Evolutionary conservation across 2,888 invertebrate species (phyloP), one percentile per base, ranked within the genome.

Genomic region (Shargacucullia verbasci): DNA sequence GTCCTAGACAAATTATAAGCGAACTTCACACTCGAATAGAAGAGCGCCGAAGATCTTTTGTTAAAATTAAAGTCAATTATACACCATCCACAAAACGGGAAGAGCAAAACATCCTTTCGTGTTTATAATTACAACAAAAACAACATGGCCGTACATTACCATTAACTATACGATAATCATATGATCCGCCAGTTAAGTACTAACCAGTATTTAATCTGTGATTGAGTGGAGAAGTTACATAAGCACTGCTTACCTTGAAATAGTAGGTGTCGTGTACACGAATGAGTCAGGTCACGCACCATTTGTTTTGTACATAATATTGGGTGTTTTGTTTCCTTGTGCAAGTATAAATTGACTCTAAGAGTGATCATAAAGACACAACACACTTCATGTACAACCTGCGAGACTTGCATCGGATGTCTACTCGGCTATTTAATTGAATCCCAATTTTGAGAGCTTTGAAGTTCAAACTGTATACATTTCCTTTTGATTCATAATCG

Each of bases 241-340:
- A 65, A 60, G 27, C 3, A 46, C 46, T 41, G 33, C 58, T 53
- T 57, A 43, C 69, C 66, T 67, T 67, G 68, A 40, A 3, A 15
- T 37, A 14, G 35, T 45, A 34, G 40, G 10, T 27, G 44, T 34
- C 48, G 45, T n/a, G 55, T 45, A 45, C 54, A 20, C 37, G 13
- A 50, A 52, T 47, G 59, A 63, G 31, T 12, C 15, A 44, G 52
- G 45, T 46, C 69, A 63, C 35, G 69, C 66, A 57, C 45, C 48
- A 67, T 41, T 69, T 53, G 52, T 48, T 49, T 35, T 9, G 20
- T 20, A 4, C n/a, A 49, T 45, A 50, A 52, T 20, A 2, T 46
- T 37, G 37, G 14, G 31, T 31, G 43, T 12, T n/a, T 20, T 48
- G 13, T 44, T 2, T 47, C n/a, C 31, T 44, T 25, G 14, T 12